A percentile compares a stretch with the other conserved stretches of the same genome.
Evolutionary conservation across 2,888 invertebrate species (phyloP).

Genomic region (Drosophila eohydei): DNA sequence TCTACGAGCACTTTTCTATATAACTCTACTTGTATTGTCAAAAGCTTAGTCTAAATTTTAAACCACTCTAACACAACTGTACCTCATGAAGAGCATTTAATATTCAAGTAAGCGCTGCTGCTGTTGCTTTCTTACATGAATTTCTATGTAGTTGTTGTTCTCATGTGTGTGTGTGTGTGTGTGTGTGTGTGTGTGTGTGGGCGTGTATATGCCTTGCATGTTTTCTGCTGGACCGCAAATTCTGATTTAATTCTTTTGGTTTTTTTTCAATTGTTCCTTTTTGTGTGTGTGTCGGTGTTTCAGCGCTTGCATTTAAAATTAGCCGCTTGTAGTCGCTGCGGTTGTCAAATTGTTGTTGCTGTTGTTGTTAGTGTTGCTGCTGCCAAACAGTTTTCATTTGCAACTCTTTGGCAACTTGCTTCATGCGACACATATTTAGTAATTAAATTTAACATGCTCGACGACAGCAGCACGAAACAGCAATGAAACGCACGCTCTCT

Average conservation of each 20-base stretch:
- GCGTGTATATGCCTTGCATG: slow-evolving; percentile 51
- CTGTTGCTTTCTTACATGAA: slow-evolving; percentile 10
- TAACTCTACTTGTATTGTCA: neutral
- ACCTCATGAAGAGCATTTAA: slow-evolving; percentile 17
- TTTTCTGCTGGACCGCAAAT: slow-evolving; percentile 63
- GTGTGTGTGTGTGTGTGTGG: slow-evolving; percentile 5
- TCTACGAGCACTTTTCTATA: neutral
- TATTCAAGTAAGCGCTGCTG: neutral
- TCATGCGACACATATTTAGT: slow-evolving; percentile 55
- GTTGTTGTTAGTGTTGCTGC: slow-evolving; percentile 35
- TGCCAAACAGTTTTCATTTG: slow-evolving; percentile 56
- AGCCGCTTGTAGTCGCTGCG: slow-evolving; percentile 75
- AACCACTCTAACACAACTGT: too few species aligned
- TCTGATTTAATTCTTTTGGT: slow-evolving; percentile 68
- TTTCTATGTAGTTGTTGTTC: slow-evolving; percentile 20
- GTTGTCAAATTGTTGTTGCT: slow-evolving; percentile 64
- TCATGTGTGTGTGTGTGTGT: slow-evolving; percentile 12
- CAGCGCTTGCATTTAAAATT: slow-evolving; percentile 71
- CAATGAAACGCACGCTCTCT: neutral
- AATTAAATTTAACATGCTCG: slow-evolving; percentile 63
- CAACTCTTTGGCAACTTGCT: slow-evolving; percentile 65
- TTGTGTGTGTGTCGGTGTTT: slow-evolving; percentile 36
- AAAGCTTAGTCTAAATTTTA: neutral
- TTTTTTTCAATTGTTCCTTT: slow-evolving; percentile 35
- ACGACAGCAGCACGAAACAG: slow-evolving; percentile 37